These are phyloP conservation scores for Poecile atricapillus DNA, from an alignment of 2,113 vertebrate species.

Conservation along the genomic window DNA sequence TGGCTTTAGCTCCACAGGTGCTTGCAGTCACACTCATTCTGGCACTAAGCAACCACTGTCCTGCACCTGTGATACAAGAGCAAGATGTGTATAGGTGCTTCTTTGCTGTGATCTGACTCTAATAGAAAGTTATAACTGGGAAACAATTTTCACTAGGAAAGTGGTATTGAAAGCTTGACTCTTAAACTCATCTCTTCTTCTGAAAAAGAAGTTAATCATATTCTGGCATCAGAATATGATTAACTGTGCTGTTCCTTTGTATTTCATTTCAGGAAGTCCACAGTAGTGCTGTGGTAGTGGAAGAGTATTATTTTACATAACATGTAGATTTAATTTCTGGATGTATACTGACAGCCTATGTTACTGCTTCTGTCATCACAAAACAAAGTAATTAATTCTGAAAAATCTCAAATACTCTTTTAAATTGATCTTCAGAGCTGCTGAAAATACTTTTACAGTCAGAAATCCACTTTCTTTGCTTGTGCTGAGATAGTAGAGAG, in stretches of 20 bases:
- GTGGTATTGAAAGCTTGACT: neutral
- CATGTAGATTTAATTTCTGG: neutral
- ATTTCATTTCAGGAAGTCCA: neutral
- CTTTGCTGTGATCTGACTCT: neutral
- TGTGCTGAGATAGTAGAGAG: neutral
- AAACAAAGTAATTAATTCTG: neutral
- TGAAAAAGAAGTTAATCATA: neutral
- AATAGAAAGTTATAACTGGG: neutral
- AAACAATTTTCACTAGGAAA: neutral
- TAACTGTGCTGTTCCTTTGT: neutral
- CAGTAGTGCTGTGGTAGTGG: neutral
- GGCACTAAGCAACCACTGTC: neutral
- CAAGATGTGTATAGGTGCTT: neutral
- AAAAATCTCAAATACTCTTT: neutral
- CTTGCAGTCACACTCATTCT: neutral
- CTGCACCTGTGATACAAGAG: no score
- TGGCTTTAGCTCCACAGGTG: neutral
- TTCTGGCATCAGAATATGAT: neutral
- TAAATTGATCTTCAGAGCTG: neutral
- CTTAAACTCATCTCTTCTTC: neutral
- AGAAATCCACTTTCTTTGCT: neutral
- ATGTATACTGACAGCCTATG: neutral
- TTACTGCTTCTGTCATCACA: neutral
- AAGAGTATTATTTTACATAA: neutral
- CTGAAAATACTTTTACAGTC: neutral